Evolutionary conservation across 2,113 vertebrate genomes (phyloP), one percentile per base, ranked within the genome.

Genomic region (Eleginops maclovinus): DNA sequence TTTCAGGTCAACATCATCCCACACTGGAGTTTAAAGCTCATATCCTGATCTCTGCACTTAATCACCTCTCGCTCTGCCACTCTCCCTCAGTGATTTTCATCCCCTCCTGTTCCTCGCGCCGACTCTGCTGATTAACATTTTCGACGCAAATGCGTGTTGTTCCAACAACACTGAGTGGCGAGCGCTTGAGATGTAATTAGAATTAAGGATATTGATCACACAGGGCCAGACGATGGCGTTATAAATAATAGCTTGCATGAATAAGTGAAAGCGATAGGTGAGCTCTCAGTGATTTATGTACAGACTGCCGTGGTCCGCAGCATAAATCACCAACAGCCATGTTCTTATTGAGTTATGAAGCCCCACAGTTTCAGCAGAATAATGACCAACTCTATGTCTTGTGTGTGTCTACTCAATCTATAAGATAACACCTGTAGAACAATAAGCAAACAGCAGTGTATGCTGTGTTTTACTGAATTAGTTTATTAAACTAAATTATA

Each of bases 261-360:
- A 94, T 94, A 95, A 95, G 87, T 91, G 90, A 93, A 93, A 88
- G 91, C 83, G 91, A 94, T 93, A 94, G 94, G 94, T 94, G 93
- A 95, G 93, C 84, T 81, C 75, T 81, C 24, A 43, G 84, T 95
- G 94, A 95, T 95, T 95, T 94, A 95, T 94, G 91, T 87, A 87
- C 67, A 47, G 81, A 92, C 88, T 90, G 87, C 74, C 21, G 54
- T 74, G 79, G 91, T 89, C 87, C 26, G 70, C 75, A 64, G 69
- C 89, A 94, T 95, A 93, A 95, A 95, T 95, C 91, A 94, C 89
- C 85, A 81, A 81, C 81, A 85, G 84, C 79, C 88, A 85, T 91
- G 92, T 93, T 93, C 89, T 91, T 92, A 94, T 94, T 94, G 94
- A 95, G 93, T 94, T 95, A 95, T 95, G 94, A 94, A 93, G 89